Percentiles rank a stretch among this genome's conserved stretches.
These are phyloP conservation scores for Rhinophrynus dorsalis DNA, from an alignment of 2,797 vertebrate genomes.

Conservation along the genomic window DNA sequence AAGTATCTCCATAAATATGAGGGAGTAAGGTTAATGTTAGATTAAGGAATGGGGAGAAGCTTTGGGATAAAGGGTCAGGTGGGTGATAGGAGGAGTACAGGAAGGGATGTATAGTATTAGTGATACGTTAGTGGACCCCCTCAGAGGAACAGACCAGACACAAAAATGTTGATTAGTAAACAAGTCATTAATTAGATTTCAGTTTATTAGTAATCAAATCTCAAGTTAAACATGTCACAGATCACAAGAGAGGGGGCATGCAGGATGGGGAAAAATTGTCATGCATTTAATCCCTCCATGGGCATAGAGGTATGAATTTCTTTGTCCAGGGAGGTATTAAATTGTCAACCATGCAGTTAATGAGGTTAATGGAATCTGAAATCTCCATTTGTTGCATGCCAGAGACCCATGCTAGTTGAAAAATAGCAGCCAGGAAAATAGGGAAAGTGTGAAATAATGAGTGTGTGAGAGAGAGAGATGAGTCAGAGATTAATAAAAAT, in stretches of 20 bases:
- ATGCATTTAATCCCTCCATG: conserved; percentile 37
- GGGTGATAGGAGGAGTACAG: conserved; percentile 42
- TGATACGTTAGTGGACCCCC: conserved; percentile 50
- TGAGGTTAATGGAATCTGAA: conserved; percentile 34
- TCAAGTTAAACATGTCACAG: conserved; percentile 50
- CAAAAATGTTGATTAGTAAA: conserved; percentile 52
- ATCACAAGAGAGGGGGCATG: conserved; percentile 51
- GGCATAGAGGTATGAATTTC: not conserved
- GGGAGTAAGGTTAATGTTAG: conserved; percentile 36
- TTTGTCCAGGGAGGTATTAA: conserved; percentile 20
- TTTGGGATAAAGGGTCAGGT: conserved; percentile 37
- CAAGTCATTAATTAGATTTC: conserved; percentile 50
- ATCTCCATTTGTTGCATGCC: conserved; percentile 35
- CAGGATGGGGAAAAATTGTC: conserved; percentile 37
- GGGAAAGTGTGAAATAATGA: not conserved
- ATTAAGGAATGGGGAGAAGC: conserved; percentile 41
- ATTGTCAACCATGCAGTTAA: conserved; percentile 37
- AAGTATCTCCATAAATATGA: conserved; percentile 36
- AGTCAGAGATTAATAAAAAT: too few species aligned
- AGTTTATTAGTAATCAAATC: conserved; percentile 50
- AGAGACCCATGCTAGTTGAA: conserved; percentile 17
- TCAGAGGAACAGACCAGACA: conserved; percentile 52
- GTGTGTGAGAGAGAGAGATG: too few species aligned
- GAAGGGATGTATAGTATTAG: conserved; percentile 48
- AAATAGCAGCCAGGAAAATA: conserved; percentile 8